A percentile compares a stretch with the other conserved stretches of the same genome.
Conservation (phyloP, 2,113 vertebrate species). For the Riparia riparia region DNA sequence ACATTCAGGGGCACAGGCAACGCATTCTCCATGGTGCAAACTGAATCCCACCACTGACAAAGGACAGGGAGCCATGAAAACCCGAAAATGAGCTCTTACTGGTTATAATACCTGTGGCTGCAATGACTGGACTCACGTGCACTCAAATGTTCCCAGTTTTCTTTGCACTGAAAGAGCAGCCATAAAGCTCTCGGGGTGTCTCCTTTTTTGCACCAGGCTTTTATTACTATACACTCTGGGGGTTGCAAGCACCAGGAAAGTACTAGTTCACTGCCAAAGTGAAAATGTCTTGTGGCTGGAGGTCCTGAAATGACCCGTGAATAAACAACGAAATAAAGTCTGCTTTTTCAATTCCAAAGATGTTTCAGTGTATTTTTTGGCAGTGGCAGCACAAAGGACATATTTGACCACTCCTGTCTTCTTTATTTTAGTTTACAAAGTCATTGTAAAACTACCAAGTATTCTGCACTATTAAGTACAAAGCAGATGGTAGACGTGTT, state of each 20-base stretch:
- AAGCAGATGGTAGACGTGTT: constrained; percentile 14
- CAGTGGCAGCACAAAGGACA: neutral
- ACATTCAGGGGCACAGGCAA: neutral
- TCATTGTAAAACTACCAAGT: neutral
- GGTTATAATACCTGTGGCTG: neutral
- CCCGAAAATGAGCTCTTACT: neutral
- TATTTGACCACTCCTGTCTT: neutral
- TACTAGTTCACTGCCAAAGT: neutral
- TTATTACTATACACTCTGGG: neutral
- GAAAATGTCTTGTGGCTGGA: neutral
- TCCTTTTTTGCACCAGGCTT: neutral
- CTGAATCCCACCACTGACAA: neutral
- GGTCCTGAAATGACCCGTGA: neutral
- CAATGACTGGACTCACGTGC: neutral
- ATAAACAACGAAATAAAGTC: neutral
- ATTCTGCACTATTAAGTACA: neutral
- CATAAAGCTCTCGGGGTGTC: neutral
- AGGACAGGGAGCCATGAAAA: neutral
- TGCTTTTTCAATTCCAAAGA: neutral
- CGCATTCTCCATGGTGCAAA: neutral
- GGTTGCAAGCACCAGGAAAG: neutral
- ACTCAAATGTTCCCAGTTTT: neutral
- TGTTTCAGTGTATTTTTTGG: neutral
- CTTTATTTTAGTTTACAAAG: neutral
- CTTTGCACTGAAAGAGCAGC: neutral